Evolutionary conservation across 2,113 vertebrate genomes (phyloP).

Genomic region (Phalacrocorax brasilianus): DNA sequence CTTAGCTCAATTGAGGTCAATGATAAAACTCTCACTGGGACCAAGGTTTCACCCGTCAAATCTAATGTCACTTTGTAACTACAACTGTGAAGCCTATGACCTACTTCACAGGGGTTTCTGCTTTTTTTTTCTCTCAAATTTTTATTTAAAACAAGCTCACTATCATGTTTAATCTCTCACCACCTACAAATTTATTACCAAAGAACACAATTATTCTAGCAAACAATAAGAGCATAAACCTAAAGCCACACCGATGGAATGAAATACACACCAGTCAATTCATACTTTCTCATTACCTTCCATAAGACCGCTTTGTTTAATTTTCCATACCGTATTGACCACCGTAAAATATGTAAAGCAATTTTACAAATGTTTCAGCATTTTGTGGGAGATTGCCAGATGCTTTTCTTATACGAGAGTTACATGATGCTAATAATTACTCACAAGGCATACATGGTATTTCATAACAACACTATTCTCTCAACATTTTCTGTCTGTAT

Average conservation of each 20-base stretch:
- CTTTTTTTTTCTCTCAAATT: neutral
- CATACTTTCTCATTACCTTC: neutral
- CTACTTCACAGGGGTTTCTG: neutral
- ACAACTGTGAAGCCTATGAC: neutral
- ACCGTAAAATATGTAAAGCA: neutral
- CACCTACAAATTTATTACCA: neutral
- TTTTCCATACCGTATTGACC: neutral
- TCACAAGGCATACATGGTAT: neutral
- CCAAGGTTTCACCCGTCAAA: neutral
- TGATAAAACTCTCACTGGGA: neutral
- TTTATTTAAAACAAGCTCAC: neutral
- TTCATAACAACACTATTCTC: neutral
- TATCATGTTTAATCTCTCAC: neutral
- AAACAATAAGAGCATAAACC: neutral
- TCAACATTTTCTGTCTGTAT: neutral
- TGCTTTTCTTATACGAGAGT: neutral
- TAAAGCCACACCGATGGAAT: neutral
- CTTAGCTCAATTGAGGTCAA: neutral
- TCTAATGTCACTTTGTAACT: neutral
- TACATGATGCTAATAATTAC: neutral
- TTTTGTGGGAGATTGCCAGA: neutral
- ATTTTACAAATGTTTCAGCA: neutral
- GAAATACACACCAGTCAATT: neutral
- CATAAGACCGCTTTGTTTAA: neutral
- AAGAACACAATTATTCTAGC: neutral